Evolutionary conservation across 2,797 vertebrate species (phyloP), one percentile per base, ranked within the genome.

Genomic region (Myiotriccus ornatus): DNA sequence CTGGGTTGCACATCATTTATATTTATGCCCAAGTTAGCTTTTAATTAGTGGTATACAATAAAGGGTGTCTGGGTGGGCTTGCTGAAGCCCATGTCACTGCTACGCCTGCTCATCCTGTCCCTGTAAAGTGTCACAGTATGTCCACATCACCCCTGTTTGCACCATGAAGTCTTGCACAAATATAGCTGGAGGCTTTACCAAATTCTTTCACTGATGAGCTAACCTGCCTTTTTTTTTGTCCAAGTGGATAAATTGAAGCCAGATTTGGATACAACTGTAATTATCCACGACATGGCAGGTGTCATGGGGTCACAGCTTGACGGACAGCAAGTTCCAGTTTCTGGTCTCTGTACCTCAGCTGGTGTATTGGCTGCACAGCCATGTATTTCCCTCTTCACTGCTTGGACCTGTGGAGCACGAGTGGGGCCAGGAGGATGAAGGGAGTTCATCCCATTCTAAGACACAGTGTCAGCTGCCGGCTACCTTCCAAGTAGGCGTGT

Each of bases 201-300:
- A 71, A 50, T 74, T 44, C 10, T 69, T 25, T 94, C 35, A 35
- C 16, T 64, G 60, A 14, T 27, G 21, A 86, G 27, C 18, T 52
- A 67, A 44, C 20, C 19, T 37, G 16, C 32, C 63, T 37, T 43
- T 60, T 85, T 67, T 85, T 70, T 46, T 83, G 59, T 71, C 49
- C 9, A n/a, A 23, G 24, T 17, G 5, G 12, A 1, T 43, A 62
- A 73, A 8, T 18, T 79, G 46, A 57, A 91, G 52, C 12, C 68
- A 65, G 28, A 14, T 84, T 89, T 57, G 63, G 17, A 28, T 79
- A 52, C 39, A 50, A 17, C 41, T 70, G 24, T 53, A 46, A 62
- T 76, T 55, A 34, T 43, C 22, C 15, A 12, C 0, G 0, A 19
- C 28, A 19, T 6, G 11, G 28, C 25, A 86, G 53, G 47, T 56